Evolutionary conservation across 2,797 vertebrate species (phyloP), one percentile per base, ranked within the genome.

Genomic region (Fundulus diaphanus): DNA sequence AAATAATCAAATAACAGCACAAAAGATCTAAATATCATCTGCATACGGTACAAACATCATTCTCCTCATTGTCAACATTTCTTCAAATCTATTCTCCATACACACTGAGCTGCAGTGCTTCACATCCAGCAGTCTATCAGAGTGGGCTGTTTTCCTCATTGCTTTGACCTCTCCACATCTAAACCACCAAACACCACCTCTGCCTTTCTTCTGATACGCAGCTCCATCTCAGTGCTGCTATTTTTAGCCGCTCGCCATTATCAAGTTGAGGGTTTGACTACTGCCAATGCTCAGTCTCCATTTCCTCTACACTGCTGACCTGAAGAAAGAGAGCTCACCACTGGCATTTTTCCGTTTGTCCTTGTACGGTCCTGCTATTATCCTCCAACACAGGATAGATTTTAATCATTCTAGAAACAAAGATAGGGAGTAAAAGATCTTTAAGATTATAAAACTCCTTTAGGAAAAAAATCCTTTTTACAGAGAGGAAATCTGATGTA

Each of bases 181-280:
- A 46, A 79, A 80, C 70, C 66, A 79, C 74, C 76, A 35, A 65
- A 13, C 61, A 42, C 40, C 63, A 65, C 63, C 35, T 63, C 72
- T 46, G 48, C 16, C 49, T 70, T 27, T 79, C 78, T 37, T 52
- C 82, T 49, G 69, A 86, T 79, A 63, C 77, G 67, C 77, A 76
- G 82, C 82, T 85, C 35, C 56, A 37, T 91, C 82, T 83, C 77
- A 48, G 29, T 13, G 82, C 56, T 71, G 77, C 86, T 93, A 92
- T 93, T 90, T 90, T 87, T 88, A 93, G 88, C 74, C 27, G 42
- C 73, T 57, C 79, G 72, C 73, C 86, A 87, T 91, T 87, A 91
- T 76, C 4, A 68, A 80, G 82, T 74, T 77, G 83, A 90, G 84
- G 88, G 75, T 76, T 85, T 82, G 76, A 79, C 81, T 73, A 77